Base-by-base conservation (phyloP, 2,888 invertebrate species). In the Heliconius ismenius region DNA sequence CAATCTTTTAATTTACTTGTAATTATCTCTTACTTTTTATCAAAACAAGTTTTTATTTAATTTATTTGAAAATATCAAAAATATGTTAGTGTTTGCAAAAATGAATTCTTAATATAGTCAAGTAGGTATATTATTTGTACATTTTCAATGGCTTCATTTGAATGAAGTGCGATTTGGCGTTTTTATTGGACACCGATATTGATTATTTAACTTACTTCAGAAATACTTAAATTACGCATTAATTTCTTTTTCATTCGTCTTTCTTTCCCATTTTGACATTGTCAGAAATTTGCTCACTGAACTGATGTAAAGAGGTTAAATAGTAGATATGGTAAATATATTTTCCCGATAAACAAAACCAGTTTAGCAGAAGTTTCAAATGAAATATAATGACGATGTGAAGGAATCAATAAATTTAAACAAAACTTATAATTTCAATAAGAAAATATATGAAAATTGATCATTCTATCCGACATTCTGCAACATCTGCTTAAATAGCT, bases 401-500 rank as follows among this genome's bases (percentile, higher is more conserved):
- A 11, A n/a, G 3, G 6, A 58, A 58, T 24, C 4, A 60, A 24
- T 60, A 60, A 60, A 54, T 9, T 21, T n/a, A n/a, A 58, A 58
- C 10, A 58, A 62, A 62, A 62, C 1, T 62, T 24, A n/a, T n/a
- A 4, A 4, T 4, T 63, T 26, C 15, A 28, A 64, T 11, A n/a
- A 10, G 21, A 32, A 64, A 64, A 32, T 11, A 18, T 26, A 7
- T 62, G 26, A 62, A 24, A 39, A n/a, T 65, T 36, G 32, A 32
- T n/a, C 24, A 67, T n/a, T 65, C 15, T 36, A 39, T 24, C 39
- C 3, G 24, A 43, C 24, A 77, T 78, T 77, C 78, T 74, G 60
- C 76, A 78, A 78, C 78, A 78, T 79, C 74, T 79, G 78, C 79
- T 78, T 72, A 73, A 70, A 49, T 76, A 32, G 60, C 72, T 75